phyloP scores from a whole-genome alignment of 2,797 vertebrate species.

The Coccyzus lansbergi region DNA sequence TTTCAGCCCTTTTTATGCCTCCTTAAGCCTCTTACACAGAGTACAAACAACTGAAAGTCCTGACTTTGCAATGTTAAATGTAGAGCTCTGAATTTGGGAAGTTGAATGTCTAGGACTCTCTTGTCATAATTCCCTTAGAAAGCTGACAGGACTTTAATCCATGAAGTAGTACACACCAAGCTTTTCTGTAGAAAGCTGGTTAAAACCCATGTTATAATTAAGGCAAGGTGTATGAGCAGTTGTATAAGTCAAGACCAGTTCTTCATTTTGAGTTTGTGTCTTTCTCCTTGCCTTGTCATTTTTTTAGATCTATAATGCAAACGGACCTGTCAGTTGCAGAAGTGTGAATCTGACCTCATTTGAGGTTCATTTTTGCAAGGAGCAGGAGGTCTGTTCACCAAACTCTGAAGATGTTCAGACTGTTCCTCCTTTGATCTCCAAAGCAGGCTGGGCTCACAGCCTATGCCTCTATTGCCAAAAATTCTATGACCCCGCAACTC shows the following conservation, averaged over 20 bases:
- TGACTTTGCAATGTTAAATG: neutral
- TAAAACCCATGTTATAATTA: neutral
- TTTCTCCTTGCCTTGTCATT: neutral
- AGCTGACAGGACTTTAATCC: neutral
- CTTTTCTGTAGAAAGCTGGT: neutral
- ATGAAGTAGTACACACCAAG: neutral
- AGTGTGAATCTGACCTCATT: conserved; percentile 40
- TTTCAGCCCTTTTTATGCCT: neutral
- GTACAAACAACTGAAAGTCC: neutral
- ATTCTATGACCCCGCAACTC: conserved; percentile 7
- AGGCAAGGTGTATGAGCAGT: neutral
- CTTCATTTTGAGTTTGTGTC: neutral
- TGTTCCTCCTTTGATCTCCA: conserved; percentile 39
- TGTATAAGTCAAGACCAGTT: neutral
- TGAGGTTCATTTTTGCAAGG: conserved; percentile 8
- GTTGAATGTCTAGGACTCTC: neutral
- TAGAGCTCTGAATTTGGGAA: neutral
- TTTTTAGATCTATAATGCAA: neutral
- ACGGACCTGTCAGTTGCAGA: conserved; percentile 2
- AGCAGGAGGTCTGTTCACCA: conserved; percentile 38
- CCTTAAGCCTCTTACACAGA: neutral
- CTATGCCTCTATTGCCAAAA: conserved; percentile 32
- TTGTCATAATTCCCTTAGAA: neutral
- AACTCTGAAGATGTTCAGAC: conserved; percentile 21
- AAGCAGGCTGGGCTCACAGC: conserved; percentile 4